Base-by-base conservation (phyloP, 2,888 invertebrate genomes). In the Elgonia sp. region DNA sequence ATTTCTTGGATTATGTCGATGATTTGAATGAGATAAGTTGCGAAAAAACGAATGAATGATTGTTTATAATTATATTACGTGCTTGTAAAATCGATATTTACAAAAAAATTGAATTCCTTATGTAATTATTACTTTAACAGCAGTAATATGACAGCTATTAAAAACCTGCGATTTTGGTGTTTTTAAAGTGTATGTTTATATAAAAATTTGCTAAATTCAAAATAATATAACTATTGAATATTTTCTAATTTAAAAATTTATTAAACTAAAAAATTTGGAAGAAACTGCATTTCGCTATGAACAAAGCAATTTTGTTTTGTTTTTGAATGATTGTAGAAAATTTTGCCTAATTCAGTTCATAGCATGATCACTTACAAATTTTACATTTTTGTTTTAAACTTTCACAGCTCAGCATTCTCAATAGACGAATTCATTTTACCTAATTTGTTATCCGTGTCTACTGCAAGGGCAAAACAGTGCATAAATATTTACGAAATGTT, bases 351-450 rank as follows among this genome's bases (percentile, higher is more conserved):
- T 80, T 80, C 42, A 42, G 46, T 46, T 89, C 85, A 92, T 92
- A 93, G 93, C 93, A 93, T 93, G 93, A 93, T 94, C 93, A 94
- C 93, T 93, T 93, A 94, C 93, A 93, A 93, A 93, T 93, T 93
- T 93, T 91, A 88, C 87, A 91, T 91, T 91, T 88, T 89, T 90
- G 89, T 89, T 92, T 92, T 92, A 91, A 92, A 91, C 90, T 92
- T 93, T 93, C 92, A 93, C 92, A 92, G 92, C 90, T 92, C 92
- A 93, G 92, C 92, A 94, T 94, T 93, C 93, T 93, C 93, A 93
- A 93, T 93, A 93, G 93, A 89, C 90, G 88, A 91, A 90, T 92
- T 93, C 93, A 92, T 92, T 92, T 94, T 94, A 94, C 94, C 94
- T 94, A 94, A 93, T 92, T 92, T 91, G 89, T 93, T 94, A 92